Evolutionary conservation across 2,113 vertebrate genomes (phyloP).

Genomic region (Scopus umbretta): DNA sequence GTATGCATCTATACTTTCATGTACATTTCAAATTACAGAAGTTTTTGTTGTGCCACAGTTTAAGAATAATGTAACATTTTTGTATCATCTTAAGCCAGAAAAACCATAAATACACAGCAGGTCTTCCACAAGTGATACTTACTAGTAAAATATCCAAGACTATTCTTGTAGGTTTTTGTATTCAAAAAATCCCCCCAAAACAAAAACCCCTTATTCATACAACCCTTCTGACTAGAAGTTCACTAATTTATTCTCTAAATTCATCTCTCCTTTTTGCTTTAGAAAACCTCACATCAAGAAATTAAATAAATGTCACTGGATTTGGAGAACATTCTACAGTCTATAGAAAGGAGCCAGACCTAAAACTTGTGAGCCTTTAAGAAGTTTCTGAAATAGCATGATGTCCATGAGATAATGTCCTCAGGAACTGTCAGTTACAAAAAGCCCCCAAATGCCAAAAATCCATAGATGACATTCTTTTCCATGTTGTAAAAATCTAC

Average conservation of each 20-base stretch:
- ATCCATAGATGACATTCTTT: not conserved
- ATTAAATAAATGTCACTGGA: not conserved
- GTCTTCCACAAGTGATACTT: not conserved
- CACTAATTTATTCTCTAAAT: not conserved
- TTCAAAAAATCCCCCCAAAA: no score
- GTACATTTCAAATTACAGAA: not conserved
- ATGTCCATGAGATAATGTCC: not conserved
- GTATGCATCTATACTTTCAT: accelerated
- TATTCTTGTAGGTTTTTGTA: not conserved
- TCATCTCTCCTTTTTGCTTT: not conserved
- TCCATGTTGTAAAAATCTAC: not conserved
- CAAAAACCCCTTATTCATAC: not conserved
- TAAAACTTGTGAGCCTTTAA: not conserved
- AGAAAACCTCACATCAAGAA: not conserved
- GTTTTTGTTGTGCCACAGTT: no score
- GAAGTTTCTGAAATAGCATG: not conserved
- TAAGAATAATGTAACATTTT: not conserved
- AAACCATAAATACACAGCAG: not conserved
- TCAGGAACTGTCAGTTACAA: not conserved
- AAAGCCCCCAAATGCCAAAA: not conserved
- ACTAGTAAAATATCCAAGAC: not conserved
- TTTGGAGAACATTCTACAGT: not conserved
- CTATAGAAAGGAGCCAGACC: not conserved
- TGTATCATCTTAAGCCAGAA: not conserved
- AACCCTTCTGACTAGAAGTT: not conserved